Conservation (phyloP, 2,888 invertebrate species). For the Thereva nobilitata region DNA sequence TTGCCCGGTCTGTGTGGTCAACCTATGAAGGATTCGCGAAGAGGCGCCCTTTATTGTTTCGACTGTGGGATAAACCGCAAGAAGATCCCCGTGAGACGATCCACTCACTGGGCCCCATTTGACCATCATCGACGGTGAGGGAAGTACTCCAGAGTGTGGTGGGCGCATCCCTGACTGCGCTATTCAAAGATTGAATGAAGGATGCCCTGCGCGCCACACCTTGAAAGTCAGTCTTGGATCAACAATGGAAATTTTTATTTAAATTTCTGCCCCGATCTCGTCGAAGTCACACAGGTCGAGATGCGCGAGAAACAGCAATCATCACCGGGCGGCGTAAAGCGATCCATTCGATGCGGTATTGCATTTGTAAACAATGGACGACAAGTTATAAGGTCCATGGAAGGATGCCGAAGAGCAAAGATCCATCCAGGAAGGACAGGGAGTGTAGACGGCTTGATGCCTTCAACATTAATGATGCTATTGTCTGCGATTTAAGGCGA, state of each 20-base stretch:
- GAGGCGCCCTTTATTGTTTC: constrained; percentile 30
- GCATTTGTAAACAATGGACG: constrained; percentile 32
- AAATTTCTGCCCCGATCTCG: background rate
- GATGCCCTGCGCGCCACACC: constrained; percentile 25
- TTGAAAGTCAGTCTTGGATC: constrained; percentile 25
- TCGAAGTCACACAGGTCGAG: too few relatives aligned
- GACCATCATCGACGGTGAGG: too few relatives aligned
- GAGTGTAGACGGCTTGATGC: constrained; percentile 31
- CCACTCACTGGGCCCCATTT: too few relatives aligned
- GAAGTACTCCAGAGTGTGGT: too few relatives aligned
- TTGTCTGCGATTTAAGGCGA: constrained; percentile 31
- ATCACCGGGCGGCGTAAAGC: constrained; percentile 22
- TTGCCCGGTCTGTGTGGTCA: constrained; percentile 25
- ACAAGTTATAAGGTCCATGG: background rate
- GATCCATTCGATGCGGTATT: constrained; percentile 13
- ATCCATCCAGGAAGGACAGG: constrained; percentile 21
- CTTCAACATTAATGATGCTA: constrained; percentile 37
- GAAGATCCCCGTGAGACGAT: too few relatives aligned
- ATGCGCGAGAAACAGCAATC: constrained; percentile 13
- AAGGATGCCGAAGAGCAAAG: constrained; percentile 1
- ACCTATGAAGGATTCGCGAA: constrained; percentile 10
- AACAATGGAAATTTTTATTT: constrained; percentile 29
- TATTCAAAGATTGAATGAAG: background rate
- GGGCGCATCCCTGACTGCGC: too few relatives aligned
- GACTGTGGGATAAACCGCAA: background rate